These are phyloP conservation scores for Drosophila falleni DNA, from an alignment of 2,888 invertebrate genomes.

Conservation along the genomic window DNA sequence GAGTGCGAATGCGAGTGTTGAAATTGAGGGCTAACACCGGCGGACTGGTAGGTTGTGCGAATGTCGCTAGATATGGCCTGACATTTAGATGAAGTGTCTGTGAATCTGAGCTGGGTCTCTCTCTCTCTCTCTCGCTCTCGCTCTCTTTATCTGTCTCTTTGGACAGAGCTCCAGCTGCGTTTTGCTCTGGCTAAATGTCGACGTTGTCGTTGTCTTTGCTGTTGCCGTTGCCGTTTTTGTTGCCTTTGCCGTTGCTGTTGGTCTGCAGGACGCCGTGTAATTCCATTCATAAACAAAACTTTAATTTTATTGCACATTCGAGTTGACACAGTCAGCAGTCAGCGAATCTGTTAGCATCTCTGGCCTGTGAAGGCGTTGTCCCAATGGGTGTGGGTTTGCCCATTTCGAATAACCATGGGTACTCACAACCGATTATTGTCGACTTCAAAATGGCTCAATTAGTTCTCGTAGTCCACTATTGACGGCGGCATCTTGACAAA, in stretches of 20 bases:
- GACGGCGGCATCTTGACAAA: conserved; percentile 54
- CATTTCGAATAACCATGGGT: conserved; percentile 31
- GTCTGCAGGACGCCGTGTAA: conserved; percentile 57
- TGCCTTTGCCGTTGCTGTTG: conserved; percentile 18
- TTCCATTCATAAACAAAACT: conserved; percentile 84
- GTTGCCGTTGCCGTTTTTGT: conserved; percentile 32
- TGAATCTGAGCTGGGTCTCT: conserved; percentile 71
- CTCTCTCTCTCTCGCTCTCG: conserved; percentile 19
- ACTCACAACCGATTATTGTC: conserved; percentile 75
- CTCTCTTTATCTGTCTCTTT: conserved; percentile 28
- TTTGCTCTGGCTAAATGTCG: conserved; percentile 63
- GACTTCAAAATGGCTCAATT: conserved; percentile 82
- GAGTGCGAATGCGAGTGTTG: conserved; percentile 64
- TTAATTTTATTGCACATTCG: conserved; percentile 77
- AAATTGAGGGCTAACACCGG: conserved; percentile 67
- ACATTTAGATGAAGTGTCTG: conserved; percentile 85
- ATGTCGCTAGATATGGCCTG: conserved; percentile 83
- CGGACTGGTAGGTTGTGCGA: conserved; percentile 58
- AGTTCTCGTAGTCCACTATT: conserved; percentile 67
- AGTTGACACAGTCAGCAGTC: conserved; percentile 63
- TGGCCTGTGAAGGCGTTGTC: conserved; percentile 55
- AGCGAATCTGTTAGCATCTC: conserved; percentile 13
- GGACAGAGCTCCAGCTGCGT: conserved; percentile 64
- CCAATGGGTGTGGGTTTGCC: conserved; percentile 34
- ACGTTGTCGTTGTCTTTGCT: conserved; percentile 21